phyloP scores from a whole-genome alignment of 2,113 vertebrate genomes.

The Prunella fulvescens region DNA sequence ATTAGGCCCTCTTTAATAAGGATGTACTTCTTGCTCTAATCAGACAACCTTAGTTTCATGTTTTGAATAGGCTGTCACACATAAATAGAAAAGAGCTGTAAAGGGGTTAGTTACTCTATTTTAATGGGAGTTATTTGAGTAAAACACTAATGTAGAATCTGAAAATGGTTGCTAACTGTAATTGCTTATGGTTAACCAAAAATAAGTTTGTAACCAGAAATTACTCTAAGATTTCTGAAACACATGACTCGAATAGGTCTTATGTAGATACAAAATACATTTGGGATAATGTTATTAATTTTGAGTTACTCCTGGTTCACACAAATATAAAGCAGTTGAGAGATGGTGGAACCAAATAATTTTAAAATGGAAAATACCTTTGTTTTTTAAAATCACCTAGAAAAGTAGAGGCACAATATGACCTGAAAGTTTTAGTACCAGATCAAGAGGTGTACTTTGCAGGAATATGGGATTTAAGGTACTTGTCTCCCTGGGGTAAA shows the following conservation, averaged over 20 bases:
- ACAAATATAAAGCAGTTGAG: neutral
- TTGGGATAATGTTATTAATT: neutral
- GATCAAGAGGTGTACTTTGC: neutral
- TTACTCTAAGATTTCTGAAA: neutral
- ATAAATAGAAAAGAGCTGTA: neutral
- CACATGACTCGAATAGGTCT: neutral
- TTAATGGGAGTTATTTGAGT: neutral
- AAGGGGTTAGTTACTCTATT: neutral
- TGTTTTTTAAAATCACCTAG: neutral
- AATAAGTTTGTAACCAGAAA: neutral
- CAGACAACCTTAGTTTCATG: neutral
- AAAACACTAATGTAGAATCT: neutral
- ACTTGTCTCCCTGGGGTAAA: neutral
- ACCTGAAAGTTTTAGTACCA: neutral
- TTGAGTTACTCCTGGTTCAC: neutral
- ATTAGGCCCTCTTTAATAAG: neutral
- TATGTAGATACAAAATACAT: neutral
- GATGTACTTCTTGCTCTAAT: neutral
- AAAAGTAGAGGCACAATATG: neutral
- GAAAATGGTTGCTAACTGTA: neutral
- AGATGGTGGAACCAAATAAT: neutral
- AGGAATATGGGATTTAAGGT: neutral
- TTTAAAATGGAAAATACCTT: neutral
- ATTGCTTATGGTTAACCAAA: neutral
- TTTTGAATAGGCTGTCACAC: neutral